Evolutionary conservation across 2,797 vertebrate species (phyloP), one percentile per base, ranked within the genome.

Genomic region (Vireo griseus): DNA sequence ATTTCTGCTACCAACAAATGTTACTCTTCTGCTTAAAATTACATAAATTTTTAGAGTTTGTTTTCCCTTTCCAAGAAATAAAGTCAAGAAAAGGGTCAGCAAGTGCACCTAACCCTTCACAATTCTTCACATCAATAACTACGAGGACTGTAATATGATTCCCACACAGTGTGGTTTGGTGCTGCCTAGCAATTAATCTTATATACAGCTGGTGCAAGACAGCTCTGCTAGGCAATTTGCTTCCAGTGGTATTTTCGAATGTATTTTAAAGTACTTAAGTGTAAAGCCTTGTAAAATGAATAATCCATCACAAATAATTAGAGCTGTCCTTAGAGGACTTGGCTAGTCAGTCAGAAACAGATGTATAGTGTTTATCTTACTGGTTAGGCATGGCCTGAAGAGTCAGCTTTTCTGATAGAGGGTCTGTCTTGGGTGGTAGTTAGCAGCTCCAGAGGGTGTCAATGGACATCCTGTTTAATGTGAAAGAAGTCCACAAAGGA

Each of bases 201-300:
- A 35, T 22, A 31, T n/a, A 42, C 59, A 86, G 75, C 39, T 11
- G 33, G 51, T 73, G 40, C 54, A 85, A 59, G 61, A 67, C 66
- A 48, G 62, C 58, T 66, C 40, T 81, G 72, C 25, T 61, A 88
- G 26, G 51, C 37, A 82, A 85, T 92, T 89, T 88, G 55, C 75
- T 95, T 90, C 77, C 92, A 85, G n/a, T 51, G 35, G 59, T 84
- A 87, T 73, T 92, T 88, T 68, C 4, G 2, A 89, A 86, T 83
- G 61, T 66, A 45, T 39, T 94, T 95, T 82, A 80, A 95, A 86
- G 68, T 73, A 75, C 66, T 79, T 92, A 77, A 84, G 47, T 65
- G 50, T 66, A 77, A 26, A 74, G 42, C 74, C 74, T 80, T 57
- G 29, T 48, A 82, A 91, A 95, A 94, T 61, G 18, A 96, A 87